phyloP scores from a whole-genome alignment of 2,113 vertebrate species.

The Aix galericulata region DNA sequence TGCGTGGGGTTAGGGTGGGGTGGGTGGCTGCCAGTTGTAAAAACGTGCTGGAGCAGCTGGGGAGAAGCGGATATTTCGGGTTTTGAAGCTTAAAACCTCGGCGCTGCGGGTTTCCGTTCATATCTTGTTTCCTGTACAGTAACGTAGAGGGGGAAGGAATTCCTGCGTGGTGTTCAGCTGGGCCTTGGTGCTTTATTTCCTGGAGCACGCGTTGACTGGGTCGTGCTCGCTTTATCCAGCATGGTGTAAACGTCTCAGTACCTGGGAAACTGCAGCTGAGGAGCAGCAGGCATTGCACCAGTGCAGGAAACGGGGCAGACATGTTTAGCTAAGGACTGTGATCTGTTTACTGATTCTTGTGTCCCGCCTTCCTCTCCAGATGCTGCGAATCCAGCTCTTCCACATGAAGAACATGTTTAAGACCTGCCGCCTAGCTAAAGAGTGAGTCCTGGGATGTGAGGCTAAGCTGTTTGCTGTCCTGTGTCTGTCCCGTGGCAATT shows the following conservation, averaged over 20 bases:
- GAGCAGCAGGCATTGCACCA: background rate
- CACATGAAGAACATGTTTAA: conserved; percentile 99
- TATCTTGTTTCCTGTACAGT: background rate
- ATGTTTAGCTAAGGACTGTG: background rate
- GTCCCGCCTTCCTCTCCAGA: conserved; percentile 71
- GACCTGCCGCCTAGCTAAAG: conserved; percentile 91
- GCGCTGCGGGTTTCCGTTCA: background rate
- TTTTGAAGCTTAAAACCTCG: background rate
- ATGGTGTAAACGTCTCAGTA: background rate
- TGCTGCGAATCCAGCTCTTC: conserved; percentile 89
- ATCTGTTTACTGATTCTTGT: conserved; percentile 7
- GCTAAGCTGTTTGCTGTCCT: background rate
- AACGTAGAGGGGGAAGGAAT: background rate
- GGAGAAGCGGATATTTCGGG: background rate
- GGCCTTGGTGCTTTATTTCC: background rate
- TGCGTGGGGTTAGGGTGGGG: background rate
- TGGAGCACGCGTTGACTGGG: accelerated
- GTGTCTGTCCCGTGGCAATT: accelerated
- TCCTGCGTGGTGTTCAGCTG: background rate
- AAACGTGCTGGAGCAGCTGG: background rate
- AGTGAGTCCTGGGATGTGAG: conserved; percentile 77
- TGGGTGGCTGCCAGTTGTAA: background rate
- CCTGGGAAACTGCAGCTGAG: background rate
- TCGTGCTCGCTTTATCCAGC: background rate
- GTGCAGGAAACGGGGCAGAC: background rate